A percentile compares a stretch with the other conserved stretches of the same genome.
Conservation (phyloP, 1,140 invertebrate genomes). For the Drosophila takahashii region DNA sequence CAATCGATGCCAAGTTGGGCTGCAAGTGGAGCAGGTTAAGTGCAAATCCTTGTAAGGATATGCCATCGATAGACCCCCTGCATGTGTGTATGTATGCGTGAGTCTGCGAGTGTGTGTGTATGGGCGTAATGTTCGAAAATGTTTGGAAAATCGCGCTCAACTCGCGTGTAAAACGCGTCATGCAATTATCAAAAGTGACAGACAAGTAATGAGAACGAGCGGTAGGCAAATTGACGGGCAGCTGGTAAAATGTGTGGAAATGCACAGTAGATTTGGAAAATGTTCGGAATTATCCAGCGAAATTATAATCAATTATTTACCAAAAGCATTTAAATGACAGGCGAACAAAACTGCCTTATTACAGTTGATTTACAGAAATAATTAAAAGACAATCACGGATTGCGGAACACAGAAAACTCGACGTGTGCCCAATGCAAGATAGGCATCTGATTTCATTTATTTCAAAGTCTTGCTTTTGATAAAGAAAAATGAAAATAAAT, state of each 20-base stretch:
- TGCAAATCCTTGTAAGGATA: slow-evolving; percentile 56
- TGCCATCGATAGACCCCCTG: slow-evolving; percentile 29
- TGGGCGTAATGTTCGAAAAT: not conserved
- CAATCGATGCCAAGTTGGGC: slow-evolving; percentile 59
- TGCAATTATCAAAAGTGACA: slow-evolving; percentile 65
- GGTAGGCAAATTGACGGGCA: not conserved
- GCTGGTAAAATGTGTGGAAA: not conserved
- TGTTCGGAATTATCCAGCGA: not conserved
- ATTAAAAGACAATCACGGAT: not conserved
- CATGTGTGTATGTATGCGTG: not conserved
- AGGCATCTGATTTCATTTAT: not conserved
- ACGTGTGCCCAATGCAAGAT: too few species aligned
- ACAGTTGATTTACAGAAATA: too few species aligned
- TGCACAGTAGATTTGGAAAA: not conserved
- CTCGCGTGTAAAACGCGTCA: slow-evolving; percentile 66
- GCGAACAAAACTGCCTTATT: not conserved
- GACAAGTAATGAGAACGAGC: slow-evolving; percentile 30
- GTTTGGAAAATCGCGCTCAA: slow-evolving; percentile 13
- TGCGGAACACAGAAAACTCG: too few species aligned
- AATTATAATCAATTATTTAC: not conserved
- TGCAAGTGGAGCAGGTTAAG: slow-evolving; percentile 76
- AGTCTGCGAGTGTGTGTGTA: not conserved
- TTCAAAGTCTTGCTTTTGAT: not conserved
- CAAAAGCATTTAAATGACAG: not conserved
- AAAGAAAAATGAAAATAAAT: not conserved